Conservation (phyloP, 1,140 invertebrate species). For the Lordiphosa clarofinis region DNA sequence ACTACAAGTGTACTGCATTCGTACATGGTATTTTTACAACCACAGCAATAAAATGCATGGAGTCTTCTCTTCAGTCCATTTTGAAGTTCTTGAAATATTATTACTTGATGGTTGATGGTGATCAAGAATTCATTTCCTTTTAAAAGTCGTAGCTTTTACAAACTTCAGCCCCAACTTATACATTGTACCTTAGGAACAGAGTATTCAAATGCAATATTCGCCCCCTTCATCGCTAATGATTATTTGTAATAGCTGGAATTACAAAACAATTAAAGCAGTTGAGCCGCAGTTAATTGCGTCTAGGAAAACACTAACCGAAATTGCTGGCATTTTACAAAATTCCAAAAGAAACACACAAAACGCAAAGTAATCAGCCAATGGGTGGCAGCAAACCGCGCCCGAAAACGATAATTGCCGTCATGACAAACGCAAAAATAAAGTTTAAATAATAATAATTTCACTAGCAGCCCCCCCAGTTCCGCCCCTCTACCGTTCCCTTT, state of each 20-base stretch:
- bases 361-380: conserved; percentile 28
- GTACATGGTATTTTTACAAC: no score
- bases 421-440: conserved; percentile 71
- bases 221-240: conserved; percentile 42
- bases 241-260: conserved; percentile 35
- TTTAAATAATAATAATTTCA: conserved; percentile 74
- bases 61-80: no score
- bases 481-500: no score
- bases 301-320: conserved; percentile 36
- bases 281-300: conserved; percentile 43
- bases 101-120: no score
- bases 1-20: no score
- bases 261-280: conserved; percentile 56
- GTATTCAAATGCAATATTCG: neutral
- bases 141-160: no score
- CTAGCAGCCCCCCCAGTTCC: conserved; percentile 31
- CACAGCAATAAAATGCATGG: no score
- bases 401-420: conserved; percentile 70
- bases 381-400: conserved; percentile 13
- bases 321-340: conserved; percentile 36
- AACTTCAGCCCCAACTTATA: no score
- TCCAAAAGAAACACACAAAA: conserved; percentile 16
- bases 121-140: no score
- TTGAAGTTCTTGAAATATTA: no score
- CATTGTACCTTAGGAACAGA: neutral